Evolutionary conservation across 2,888 invertebrate species (phyloP).

Genomic region (Cheilosia variabilis): DNA sequence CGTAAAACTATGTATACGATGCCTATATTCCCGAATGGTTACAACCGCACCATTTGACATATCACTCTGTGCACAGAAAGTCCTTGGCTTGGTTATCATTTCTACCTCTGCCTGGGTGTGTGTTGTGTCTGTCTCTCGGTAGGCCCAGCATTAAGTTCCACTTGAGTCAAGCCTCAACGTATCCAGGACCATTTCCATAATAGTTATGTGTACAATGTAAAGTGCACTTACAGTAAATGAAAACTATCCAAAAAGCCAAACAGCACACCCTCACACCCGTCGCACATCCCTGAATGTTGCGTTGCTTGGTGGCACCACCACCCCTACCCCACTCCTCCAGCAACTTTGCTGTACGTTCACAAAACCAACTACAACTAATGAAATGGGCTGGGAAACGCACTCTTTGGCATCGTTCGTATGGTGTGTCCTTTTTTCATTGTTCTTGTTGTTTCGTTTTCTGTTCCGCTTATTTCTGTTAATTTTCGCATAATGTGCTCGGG

Average conservation of each 20-base stretch:
- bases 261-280: conserved; percentile 22
- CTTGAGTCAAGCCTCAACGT: conserved; percentile 64
- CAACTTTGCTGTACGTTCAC: conserved; percentile 26
- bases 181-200: conserved; percentile 59
- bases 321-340: conserved; percentile 4
- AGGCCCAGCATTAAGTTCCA: conserved; percentile 60
- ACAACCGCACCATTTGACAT: conserved; percentile 65
- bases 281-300: not conserved
- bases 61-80: conserved; percentile 53
- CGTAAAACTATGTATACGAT: conserved; percentile 18
- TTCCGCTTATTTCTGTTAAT: conserved; percentile 61
- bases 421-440: conserved; percentile 34
- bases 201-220: conserved; percentile 61
- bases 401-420: conserved; percentile 26
- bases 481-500: conserved; percentile 60
- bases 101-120: conserved; percentile 32
- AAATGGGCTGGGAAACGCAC: conserved; percentile 62
- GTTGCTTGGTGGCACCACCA: not conserved
- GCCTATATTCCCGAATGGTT: conserved; percentile 45
- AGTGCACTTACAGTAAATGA: conserved; percentile 72
- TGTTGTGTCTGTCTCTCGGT: conserved; percentile 32
- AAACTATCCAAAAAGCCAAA: conserved; percentile 69
- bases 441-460: conserved; percentile 8
- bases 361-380: conserved; percentile 37
- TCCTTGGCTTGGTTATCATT: conserved; percentile 61